phyloP scores from a whole-genome alignment of 2,888 invertebrate genomes.

The Melanophora roralis region DNA sequence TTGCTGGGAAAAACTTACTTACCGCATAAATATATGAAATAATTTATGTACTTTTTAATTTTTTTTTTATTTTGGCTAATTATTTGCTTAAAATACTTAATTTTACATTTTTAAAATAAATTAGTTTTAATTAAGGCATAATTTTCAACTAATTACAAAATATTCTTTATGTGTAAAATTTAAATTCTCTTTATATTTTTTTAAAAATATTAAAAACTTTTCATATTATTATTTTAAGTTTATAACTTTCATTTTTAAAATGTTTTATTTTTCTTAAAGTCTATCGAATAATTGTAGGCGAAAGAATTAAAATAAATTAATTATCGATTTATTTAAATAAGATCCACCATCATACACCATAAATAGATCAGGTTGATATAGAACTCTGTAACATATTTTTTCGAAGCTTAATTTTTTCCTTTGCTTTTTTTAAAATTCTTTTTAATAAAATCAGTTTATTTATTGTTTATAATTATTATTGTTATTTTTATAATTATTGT shows the following conservation, averaged over 20 bases:
- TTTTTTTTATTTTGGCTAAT: conserved; percentile 37
- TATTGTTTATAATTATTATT: background rate
- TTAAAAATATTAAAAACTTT: conserved; percentile 48
- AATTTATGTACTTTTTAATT: background rate
- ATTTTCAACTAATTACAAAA: conserved; percentile 61
- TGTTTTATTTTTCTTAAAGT: conserved; percentile 15
- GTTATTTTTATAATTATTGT: background rate
- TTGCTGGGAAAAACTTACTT: no score
- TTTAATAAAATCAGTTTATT: conserved; percentile 50
- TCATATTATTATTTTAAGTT: conserved; percentile 2
- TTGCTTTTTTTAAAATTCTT: conserved; percentile 7
- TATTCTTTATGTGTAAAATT: conserved; percentile 56
- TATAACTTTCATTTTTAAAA: conserved; percentile 32
- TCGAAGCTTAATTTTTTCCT: conserved; percentile 25
- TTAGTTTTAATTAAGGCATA: conserved; percentile 62
- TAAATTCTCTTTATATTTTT: conserved; percentile 38
- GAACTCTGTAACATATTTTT: conserved; percentile 25
- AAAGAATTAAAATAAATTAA: conserved; percentile 11
- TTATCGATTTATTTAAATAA: conserved; percentile 1
- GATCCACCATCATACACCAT: background rate
- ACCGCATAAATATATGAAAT: background rate
- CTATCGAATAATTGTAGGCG: conserved; percentile 9
- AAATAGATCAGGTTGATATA: conserved; percentile 47
- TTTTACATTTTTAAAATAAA: conserved; percentile 42
- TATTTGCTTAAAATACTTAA: conserved; percentile 56